Evolutionary conservation across 2,113 vertebrate species (phyloP), one percentile per base, ranked within the genome.

Genomic region (Condylura cristata): DNA sequence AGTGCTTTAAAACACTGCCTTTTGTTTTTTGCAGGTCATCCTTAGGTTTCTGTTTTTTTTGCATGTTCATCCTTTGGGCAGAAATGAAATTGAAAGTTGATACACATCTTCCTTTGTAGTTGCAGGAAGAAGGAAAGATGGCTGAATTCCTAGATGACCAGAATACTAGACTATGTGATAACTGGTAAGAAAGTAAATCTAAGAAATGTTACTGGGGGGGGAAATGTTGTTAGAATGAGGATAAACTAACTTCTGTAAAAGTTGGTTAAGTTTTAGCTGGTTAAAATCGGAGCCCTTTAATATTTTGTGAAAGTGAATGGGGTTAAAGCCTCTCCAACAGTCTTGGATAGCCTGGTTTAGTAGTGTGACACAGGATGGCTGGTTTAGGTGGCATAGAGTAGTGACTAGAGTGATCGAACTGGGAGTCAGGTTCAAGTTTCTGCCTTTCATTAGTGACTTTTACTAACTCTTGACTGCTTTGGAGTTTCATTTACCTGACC

Each of bases 161-260:
- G 87, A 98, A 98, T 76, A 97, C 97, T 28, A 97, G 68, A 74
- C 96, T 98, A 32, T 99, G 98, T 81, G 98, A 97, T 37, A 99
- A 99, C 93, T 99, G 98, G 98, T 99, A 92, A 98, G 98, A 90
- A 89, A 66, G 18, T 78, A 90, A 95, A 84, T 79, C 8, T 68
- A 41, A 83, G 68, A 83, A 92, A 94, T 93, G 53, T 91, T 94
- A 34, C 3, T 90, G 70, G n/a, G n/a, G n/a, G n/a, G n/a, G n/a
- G 68, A 83, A 92, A 94, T 93, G 53, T 91, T 94, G 32, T 4
- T 90, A 65, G 30, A 91, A 83, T 94, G 48, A 86, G 37, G 24
- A 86, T 56, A 87, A 22, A 89, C 6, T 34, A 34, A 22, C 14
- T 91, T 92, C 34, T 90, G 9, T 81, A 63, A 70, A 88, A n/a